Conservation (phyloP, 2,113 vertebrate species). For the Rhineura floridana region DNA sequence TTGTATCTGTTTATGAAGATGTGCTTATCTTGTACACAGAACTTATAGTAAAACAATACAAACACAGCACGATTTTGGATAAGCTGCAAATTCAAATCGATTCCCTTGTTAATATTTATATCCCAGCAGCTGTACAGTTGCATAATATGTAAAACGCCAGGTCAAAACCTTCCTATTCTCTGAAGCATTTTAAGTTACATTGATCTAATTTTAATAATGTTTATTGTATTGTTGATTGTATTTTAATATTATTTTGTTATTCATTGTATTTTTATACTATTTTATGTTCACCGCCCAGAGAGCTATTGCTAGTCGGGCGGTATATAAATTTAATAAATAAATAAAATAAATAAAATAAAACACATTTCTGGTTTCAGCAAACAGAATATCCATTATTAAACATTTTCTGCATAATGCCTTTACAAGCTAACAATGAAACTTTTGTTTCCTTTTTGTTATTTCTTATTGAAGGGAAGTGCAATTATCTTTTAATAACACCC, state of each 20-base stretch:
- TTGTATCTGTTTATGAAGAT: neutral
- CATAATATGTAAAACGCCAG: too few species aligned
- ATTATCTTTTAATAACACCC: slow-evolving; percentile 47
- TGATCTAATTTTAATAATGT: too few species aligned
- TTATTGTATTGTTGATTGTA: too few species aligned
- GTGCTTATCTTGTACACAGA: slow-evolving; percentile 22
- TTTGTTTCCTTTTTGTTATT: slow-evolving; percentile 31
- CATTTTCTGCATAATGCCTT: slow-evolving; percentile 31
- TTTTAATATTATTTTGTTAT: too few species aligned
- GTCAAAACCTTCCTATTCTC: too few species aligned
- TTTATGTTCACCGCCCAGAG: too few species aligned
- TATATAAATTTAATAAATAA: too few species aligned
- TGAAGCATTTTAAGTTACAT: too few species aligned
- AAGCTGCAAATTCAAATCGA: accelerated
- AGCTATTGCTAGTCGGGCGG: too few species aligned
- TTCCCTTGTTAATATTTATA: slow-evolving; percentile 56
- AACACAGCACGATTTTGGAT: slow-evolving; percentile 20
- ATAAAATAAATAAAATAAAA: too few species aligned
- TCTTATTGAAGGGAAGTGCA: slow-evolving; percentile 34
- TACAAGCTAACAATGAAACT: slow-evolving; percentile 41
- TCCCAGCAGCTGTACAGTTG: neutral
- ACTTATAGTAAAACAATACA: slow-evolving; percentile 25
- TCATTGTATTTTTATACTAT: too few species aligned
- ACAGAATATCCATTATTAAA: slow-evolving; percentile 6
- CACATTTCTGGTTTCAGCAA: slow-evolving; percentile 44